phyloP scores from a whole-genome alignment of 1,140 invertebrate genomes.

The Oryctes rhinoceros region DNA sequence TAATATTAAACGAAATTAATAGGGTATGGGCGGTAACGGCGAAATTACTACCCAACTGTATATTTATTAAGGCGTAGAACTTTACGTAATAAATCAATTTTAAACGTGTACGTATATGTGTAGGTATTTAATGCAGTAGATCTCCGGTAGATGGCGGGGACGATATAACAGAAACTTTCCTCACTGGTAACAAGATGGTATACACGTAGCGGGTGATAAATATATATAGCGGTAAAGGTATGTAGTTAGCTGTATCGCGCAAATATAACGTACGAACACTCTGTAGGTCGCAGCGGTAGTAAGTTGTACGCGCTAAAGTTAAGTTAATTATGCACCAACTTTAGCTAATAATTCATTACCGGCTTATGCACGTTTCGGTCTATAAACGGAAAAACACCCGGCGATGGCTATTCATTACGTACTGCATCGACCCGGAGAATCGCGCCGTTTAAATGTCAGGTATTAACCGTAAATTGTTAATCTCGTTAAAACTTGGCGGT shows the following conservation, averaged over 20 bases:
- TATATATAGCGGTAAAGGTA: no score
- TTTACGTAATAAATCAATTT: slow-evolving; percentile 10
- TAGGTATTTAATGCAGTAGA: slow-evolving; percentile 10
- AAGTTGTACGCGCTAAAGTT: neutral
- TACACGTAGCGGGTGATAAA: no score
- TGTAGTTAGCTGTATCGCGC: no score
- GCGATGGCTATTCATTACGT: neutral
- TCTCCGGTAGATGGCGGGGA: neutral
- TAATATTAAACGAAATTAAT: slow-evolving; percentile 26
- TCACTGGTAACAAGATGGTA: no score
- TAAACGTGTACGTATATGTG: neutral
- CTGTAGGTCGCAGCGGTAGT: neutral
- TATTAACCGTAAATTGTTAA: no score
- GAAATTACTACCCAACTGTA: neutral
- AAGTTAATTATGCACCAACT: neutral
- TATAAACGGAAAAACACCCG: neutral
- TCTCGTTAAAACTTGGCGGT: no score
- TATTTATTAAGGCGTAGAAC: slow-evolving; percentile 14
- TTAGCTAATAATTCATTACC: slow-evolving; percentile 20
- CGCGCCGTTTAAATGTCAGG: no score
- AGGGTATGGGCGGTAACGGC: neutral
- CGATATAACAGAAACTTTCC: slow-evolving; percentile 13
- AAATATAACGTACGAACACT: no score
- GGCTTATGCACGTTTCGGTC: neutral
- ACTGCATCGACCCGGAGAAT: neutral